Percentiles rank a stretch among this genome's conserved stretches.
Evolutionary conservation across 2,888 invertebrate genomes (phyloP).

Genomic region (Oscheius onirici): DNA sequence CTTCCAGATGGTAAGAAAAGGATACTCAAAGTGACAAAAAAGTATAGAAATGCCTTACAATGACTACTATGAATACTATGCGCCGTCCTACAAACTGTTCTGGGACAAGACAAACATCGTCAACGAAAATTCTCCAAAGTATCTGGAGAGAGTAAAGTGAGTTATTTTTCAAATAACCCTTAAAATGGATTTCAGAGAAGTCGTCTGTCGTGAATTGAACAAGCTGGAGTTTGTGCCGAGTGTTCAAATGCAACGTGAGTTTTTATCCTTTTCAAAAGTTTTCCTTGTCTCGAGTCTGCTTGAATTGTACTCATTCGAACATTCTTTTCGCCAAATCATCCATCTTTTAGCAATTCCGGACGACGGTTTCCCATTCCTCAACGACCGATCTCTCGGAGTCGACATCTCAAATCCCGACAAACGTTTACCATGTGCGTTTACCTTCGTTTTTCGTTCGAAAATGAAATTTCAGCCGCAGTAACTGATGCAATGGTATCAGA

Average conservation of each 20-base stretch:
- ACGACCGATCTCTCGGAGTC: constrained; percentile 37
- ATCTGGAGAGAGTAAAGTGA: constrained; percentile 54
- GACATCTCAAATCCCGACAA: constrained; percentile 65
- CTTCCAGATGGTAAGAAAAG: constrained; percentile 53
- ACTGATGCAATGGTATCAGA: constrained; percentile 53
- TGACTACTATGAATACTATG: constrained; percentile 65
- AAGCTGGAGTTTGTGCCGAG: constrained; percentile 58
- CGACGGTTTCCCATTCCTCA: constrained; percentile 52
- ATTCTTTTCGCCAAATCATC: neutral
- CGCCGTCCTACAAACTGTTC: constrained; percentile 64
- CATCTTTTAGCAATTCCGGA: constrained; percentile 56
- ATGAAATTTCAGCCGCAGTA: constrained; percentile 39
- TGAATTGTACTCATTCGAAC: too few relatives aligned
- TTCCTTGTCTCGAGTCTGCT: too few relatives aligned
- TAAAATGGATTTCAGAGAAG: constrained; percentile 33
- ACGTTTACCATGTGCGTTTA: constrained; percentile 51
- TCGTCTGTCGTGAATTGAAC: constrained; percentile 58
- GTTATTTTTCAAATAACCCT: constrained; percentile 21
- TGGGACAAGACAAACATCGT: constrained; percentile 56
- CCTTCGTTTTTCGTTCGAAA: neutral
- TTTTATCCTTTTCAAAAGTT: too few relatives aligned
- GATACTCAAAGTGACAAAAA: neutral
- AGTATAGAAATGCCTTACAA: constrained; percentile 65
- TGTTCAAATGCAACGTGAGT: constrained; percentile 64
- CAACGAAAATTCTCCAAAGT: constrained; percentile 60